These are phyloP conservation scores for Protobothrops flavoviridis DNA, from an alignment of 2,113 vertebrate species.

Conservation along the genomic window DNA sequence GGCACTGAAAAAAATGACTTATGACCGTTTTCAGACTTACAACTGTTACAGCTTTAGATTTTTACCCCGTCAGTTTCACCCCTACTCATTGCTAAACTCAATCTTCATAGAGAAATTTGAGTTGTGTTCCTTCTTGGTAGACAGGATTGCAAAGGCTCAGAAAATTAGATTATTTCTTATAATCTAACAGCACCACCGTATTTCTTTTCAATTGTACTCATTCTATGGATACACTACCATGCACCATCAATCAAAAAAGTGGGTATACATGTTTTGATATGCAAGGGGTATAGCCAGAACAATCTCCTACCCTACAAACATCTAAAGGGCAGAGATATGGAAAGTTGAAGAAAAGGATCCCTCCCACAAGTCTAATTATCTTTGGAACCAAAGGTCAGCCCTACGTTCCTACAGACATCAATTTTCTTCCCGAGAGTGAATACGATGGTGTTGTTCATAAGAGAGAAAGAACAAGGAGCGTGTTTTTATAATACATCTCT, in stretches of 20 bases:
- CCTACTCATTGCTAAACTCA: background rate
- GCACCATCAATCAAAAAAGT: background rate
- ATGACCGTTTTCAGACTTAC: too few relatives aligned
- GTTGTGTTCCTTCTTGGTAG: background rate
- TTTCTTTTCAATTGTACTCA: background rate
- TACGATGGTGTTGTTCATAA: background rate
- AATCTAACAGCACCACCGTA: background rate
- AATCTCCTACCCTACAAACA: background rate
- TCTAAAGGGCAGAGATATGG: background rate
- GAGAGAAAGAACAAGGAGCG: background rate
- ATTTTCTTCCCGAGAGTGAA: background rate
- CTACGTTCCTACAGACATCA: background rate
- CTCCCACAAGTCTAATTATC: background rate
- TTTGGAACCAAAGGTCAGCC: background rate
- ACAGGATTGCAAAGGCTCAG: background rate
- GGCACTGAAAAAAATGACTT: too few relatives aligned
- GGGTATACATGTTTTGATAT: background rate
- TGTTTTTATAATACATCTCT: background rate
- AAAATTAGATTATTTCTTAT: background rate
- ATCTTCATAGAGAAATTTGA: background rate
- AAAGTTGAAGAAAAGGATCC: background rate
- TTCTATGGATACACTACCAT: background rate
- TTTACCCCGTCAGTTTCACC: background rate
- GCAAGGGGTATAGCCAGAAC: background rate
- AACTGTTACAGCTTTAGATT: background rate